phyloP scores from a whole-genome alignment of 2,113 vertebrate genomes.

The Lepus americanus region DNA sequence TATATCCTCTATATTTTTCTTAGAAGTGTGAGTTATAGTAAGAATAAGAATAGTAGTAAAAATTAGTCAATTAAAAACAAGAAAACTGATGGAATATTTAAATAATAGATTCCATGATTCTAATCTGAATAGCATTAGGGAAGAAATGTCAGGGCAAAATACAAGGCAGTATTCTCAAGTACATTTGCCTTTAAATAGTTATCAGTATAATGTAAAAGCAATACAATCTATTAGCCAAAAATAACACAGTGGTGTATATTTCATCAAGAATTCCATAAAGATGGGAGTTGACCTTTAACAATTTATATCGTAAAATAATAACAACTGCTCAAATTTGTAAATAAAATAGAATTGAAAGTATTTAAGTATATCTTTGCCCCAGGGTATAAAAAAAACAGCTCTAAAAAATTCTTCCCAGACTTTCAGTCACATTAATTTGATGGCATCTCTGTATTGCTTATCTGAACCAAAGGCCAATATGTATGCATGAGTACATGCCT shows the following conservation, averaged over 20 bases:
- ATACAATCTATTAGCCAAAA: background rate
- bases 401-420: background rate
- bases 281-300: background rate
- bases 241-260: background rate
- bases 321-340: conserved; percentile 45
- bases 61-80: background rate
- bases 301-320: conserved; percentile 10
- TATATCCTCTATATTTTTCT: background rate
- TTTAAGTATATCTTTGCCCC: background rate
- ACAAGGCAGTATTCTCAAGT: background rate
- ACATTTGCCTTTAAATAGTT: background rate
- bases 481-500: fast-evolving
- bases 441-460: background rate
- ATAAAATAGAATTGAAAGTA: conserved; percentile 41
- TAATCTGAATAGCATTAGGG: background rate
- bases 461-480: background rate
- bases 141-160: background rate
- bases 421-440: background rate
- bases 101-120: background rate
- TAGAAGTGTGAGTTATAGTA: background rate
- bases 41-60: conserved; percentile 39
- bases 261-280: conserved; percentile 37
- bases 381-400: conserved; percentile 13
- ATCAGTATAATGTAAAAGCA: background rate
- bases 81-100: background rate